phyloP scores from a whole-genome alignment of 2,888 invertebrate species.

The Machimus rusticus region DNA sequence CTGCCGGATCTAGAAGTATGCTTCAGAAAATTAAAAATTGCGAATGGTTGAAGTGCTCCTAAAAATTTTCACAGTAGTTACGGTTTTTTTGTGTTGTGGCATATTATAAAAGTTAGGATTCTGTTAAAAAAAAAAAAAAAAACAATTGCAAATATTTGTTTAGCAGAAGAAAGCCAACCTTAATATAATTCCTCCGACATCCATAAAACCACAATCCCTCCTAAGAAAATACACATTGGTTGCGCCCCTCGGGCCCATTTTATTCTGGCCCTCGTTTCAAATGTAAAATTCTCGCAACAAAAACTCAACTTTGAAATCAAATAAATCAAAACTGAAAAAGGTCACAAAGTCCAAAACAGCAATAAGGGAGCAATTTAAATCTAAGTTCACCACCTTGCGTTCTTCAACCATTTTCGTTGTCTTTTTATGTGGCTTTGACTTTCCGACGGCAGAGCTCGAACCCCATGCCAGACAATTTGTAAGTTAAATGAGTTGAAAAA shows the following conservation, averaged over 20 bases:
- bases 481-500: background rate
- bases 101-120: no score
- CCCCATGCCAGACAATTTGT: background rate
- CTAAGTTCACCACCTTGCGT: background rate
- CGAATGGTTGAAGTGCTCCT: no score
- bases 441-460: background rate
- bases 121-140: background rate
- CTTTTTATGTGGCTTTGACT: background rate
- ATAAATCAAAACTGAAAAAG: background rate
- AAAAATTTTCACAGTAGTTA: no score
- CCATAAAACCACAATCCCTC: background rate
- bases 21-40: no score
- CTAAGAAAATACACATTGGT: background rate
- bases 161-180: background rate
- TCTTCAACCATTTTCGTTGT: background rate
- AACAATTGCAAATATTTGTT: background rate
- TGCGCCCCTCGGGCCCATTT: background rate
- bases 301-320: background rate
- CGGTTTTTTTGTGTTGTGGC: background rate
- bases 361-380: background rate
- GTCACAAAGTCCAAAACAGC: background rate
- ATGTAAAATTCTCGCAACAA: background rate
- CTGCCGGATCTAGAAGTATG: no score
- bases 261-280: background rate
- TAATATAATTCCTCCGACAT: background rate